A percentile compares a stretch with the other conserved stretches of the same genome.
These are phyloP conservation scores for Drosophila limbata DNA, from an alignment of 2,888 invertebrate genomes.

Conservation along the genomic window DNA sequence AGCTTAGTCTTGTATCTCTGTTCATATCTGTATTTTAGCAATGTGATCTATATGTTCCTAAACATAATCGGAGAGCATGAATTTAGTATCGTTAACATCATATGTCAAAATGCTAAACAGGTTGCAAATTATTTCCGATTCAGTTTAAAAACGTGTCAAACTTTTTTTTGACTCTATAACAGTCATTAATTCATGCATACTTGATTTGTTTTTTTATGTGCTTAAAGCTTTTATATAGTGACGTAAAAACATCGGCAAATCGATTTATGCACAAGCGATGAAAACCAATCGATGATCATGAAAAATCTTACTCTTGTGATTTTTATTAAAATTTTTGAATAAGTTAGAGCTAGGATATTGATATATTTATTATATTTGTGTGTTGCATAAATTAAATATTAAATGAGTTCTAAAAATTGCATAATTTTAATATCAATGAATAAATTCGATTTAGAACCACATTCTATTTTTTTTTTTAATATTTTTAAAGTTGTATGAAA, in stretches of 20 bases:
- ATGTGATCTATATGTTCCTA: slow-evolving; percentile 10
- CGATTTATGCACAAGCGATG: neutral
- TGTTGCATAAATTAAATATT: too few relatives aligned
- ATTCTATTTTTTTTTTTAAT: neutral
- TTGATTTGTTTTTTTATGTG: neutral
- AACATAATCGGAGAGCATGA: slow-evolving; percentile 2
- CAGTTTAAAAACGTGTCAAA: slow-evolving; percentile 9
- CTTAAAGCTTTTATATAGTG: neutral
- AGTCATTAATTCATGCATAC: neutral
- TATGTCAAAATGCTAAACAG: slow-evolving; percentile 12
- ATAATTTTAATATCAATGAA: neutral
- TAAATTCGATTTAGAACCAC: neutral
- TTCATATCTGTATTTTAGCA: slow-evolving; percentile 2
- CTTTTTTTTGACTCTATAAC: neutral
- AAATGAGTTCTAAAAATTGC: too few relatives aligned
- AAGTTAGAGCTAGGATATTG: too few relatives aligned
- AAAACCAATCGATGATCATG: too few relatives aligned
- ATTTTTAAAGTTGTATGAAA: neutral
- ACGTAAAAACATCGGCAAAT: neutral
- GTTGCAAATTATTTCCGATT: slow-evolving; percentile 26
- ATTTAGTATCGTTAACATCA: slow-evolving; percentile 3
- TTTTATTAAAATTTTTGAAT: neutral
- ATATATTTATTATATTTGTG: too few relatives aligned
- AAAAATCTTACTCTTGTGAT: neutral
- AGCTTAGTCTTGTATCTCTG: slow-evolving; percentile 13